Conservation (phyloP, 1,140 invertebrate genomes). For the Rhizoglyphus robini region DNA sequence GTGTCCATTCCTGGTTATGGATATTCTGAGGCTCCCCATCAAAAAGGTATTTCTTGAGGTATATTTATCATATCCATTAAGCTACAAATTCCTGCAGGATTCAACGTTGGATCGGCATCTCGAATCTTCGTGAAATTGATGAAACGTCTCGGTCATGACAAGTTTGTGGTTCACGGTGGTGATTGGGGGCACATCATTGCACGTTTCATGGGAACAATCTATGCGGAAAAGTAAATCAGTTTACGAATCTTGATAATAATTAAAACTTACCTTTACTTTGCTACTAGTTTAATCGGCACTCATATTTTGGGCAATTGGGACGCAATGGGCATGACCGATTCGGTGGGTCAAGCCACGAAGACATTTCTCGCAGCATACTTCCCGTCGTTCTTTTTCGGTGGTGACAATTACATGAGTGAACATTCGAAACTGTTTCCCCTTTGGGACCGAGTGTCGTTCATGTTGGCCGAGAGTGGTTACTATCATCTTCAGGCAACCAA, state of each 20-base stretch:
- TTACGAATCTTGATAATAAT: background rate
- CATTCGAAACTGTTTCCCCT: slow-evolving; percentile 41
- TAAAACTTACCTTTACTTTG: background rate
- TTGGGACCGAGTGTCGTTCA: slow-evolving; percentile 27
- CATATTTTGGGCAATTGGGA: background rate
- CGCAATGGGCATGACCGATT: background rate
- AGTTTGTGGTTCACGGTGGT: slow-evolving; percentile 64
- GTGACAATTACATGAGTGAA: slow-evolving; percentile 23
- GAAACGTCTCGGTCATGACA: too few relatives aligned
- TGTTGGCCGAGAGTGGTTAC: slow-evolving; percentile 60
- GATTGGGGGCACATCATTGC: slow-evolving; percentile 44
- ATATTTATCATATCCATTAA: background rate
- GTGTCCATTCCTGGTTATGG: slow-evolving; percentile 65
- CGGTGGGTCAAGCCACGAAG: slow-evolving; percentile 32
- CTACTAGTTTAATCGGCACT: background rate
- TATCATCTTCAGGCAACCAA: too few relatives aligned
- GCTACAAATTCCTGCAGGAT: slow-evolving; percentile 29
- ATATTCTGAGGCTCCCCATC: slow-evolving; percentile 54
- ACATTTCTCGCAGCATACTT: slow-evolving; percentile 38
- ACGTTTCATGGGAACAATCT: slow-evolving; percentile 18
- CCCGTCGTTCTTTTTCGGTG: slow-evolving; percentile 43
- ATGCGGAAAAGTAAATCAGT: slow-evolving; percentile 13
- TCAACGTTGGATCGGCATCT: slow-evolving; percentile 44
- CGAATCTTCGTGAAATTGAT: slow-evolving; percentile 63
- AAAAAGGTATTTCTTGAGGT: slow-evolving; percentile 27